Evolutionary conservation across 2,797 vertebrate species (phyloP), one percentile per base, ranked within the genome.

Genomic region (Scolopax bukidnonensis): DNA sequence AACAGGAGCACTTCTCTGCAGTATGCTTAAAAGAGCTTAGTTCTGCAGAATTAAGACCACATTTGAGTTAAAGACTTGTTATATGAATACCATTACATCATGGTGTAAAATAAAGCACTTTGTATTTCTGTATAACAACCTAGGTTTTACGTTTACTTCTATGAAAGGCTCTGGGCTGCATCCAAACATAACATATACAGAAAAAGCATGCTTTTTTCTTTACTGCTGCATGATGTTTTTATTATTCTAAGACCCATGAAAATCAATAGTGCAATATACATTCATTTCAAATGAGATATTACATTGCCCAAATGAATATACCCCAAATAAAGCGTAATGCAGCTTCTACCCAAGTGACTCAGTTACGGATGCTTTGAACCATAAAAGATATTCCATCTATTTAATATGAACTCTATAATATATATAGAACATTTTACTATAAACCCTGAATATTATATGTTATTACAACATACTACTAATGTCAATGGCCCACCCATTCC

Each of bases 231-330:
- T 73, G 79, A 95, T 91, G 38, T 43, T 95, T 93, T 90, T 93
- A 88, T 79, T 83, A 74, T 92, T 91, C 67, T 75, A 73, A 94
- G 77, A 57, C 65, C 76, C 89, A 91, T 90, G 73, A 90, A 97
- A 96, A 95, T 89, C 89, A 94, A 84, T 87, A 96, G 65, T 40
- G 95, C 95, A 95, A 82, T 93, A 90, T 50, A 61, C 54, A 74
- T 89, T 45, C 74, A 60, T 96, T 95, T 94, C 83, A 87, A 89
- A 86, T 65, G 78, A 90, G 89, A 60, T 83, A 82, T 80, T 95
- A 13, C 38, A 47, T 19, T 91, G 89, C 73, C 84, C 96, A 61
- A 83, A 81, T 60, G 77, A 84, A 61, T 57, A 85, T 77, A 94
- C 28, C 61, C 61, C 87, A 87, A 78, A 96, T 79, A 92, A 96